Conservation (phyloP, 2,113 vertebrate genomes). For the Paramisgurnus dabryanus region DNA sequence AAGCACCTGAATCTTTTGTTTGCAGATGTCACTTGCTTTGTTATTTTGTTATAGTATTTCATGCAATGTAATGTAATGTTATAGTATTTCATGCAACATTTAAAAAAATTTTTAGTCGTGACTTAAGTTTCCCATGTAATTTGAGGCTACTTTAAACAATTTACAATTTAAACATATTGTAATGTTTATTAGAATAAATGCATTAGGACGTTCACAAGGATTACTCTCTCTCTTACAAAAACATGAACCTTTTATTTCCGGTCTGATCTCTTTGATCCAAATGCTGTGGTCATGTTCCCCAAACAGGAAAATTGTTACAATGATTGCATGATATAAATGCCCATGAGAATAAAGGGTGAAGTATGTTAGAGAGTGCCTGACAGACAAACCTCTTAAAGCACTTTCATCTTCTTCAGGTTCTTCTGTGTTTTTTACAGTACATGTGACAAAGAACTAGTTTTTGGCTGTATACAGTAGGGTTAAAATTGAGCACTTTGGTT, state of each 20-base stretch:
- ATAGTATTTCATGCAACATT: no score
- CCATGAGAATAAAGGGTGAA: constrained; percentile 18
- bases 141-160: no score
- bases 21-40: neutral
- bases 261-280: constrained; percentile 47
- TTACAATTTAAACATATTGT: no score
- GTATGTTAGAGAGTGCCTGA: neutral
- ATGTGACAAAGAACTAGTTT: no score
- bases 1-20: neutral
- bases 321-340: constrained; percentile 14
- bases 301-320: constrained; percentile 43
- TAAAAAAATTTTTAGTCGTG: no score
- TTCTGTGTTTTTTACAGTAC: no score
- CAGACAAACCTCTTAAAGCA: neutral
- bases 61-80: no score
- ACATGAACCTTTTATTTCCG: constrained; percentile 23
- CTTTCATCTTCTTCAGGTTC: neutral
- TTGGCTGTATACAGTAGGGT: no score
- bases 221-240: constrained; percentile 5
- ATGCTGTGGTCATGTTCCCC: constrained; percentile 45
- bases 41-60: neutral
- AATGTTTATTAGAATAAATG: no score
- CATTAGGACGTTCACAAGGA: no score
- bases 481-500: no score
- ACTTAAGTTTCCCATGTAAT: no score